These are phyloP conservation scores for Brachionus rubens DNA, from an alignment of 1,140 invertebrate genomes.

Conservation along the genomic window DNA sequence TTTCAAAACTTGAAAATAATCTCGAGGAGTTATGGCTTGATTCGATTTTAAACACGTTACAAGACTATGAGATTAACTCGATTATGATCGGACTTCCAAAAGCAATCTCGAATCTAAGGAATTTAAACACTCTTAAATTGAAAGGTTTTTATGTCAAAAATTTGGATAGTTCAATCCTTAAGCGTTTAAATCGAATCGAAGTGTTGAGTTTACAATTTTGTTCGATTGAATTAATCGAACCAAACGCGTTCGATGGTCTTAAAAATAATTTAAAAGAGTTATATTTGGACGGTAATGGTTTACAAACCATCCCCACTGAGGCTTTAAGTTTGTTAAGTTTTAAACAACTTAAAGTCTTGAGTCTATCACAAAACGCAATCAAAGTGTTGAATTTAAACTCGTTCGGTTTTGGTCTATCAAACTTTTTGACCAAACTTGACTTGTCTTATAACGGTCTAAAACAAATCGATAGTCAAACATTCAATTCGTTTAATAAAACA, in stretches of 20 bases:
- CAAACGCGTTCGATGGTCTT: conserved; percentile 21
- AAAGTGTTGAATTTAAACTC: neutral
- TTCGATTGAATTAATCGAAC: neutral
- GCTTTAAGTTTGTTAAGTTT: neutral
- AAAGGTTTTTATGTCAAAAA: neutral
- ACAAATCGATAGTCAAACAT: neutral
- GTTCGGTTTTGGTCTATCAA: neutral
- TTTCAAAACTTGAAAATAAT: conserved; percentile 29
- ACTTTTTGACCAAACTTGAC: neutral
- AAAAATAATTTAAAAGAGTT: conserved; percentile 28
- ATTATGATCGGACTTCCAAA: neutral
- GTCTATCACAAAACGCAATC: conserved; percentile 21
- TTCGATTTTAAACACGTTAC: neutral
- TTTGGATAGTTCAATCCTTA: neutral
- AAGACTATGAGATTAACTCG: neutral
- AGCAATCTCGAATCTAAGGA: conserved; percentile 35
- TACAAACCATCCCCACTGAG: conserved; percentile 14
- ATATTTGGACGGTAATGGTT: conserved; percentile 28
- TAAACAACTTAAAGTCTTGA: neutral
- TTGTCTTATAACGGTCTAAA: conserved; percentile 37
- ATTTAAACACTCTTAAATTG: conserved; percentile 19
- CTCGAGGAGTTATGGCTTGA: conserved; percentile 39
- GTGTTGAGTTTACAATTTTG: conserved; percentile 36
- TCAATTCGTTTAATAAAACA: conserved; percentile 20
- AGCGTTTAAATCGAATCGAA: neutral